These are phyloP conservation scores for Dysidea cf. avara DNA, from an alignment of 37 sponge, comb jelly and placozoan species.

Conservation along the genomic window DNA sequence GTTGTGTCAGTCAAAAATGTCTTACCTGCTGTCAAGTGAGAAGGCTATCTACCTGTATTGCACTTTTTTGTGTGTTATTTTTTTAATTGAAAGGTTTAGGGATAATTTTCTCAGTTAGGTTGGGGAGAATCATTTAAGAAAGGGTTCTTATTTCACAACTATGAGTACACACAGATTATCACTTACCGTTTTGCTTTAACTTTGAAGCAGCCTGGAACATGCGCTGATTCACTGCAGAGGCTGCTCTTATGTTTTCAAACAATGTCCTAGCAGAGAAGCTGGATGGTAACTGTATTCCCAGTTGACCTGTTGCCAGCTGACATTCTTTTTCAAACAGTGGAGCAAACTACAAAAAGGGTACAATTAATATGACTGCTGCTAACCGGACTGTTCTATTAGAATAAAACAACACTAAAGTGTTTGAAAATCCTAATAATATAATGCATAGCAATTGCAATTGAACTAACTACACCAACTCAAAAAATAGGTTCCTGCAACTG, in stretches of 20 bases:
- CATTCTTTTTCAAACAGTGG: constrained; percentile 52
- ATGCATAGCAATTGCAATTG: no score
- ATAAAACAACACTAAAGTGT: neutral
- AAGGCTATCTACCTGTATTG: no score
- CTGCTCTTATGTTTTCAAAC: constrained; percentile 10
- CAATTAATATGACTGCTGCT: neutral
- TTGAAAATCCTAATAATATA: no score
- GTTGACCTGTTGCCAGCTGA: neutral
- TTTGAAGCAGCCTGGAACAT: constrained; percentile 29
- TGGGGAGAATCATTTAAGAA: no score
- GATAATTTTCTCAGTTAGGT: no score
- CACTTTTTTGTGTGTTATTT: no score
- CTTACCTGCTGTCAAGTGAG: no score
- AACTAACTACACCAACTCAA: no score
- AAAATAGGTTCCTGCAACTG: no score
- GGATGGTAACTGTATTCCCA: neutral
- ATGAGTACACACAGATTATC: neutral
- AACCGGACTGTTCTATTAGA: neutral
- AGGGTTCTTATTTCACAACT: neutral
- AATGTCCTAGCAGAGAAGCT: constrained; percentile 44
- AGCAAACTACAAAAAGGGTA: constrained; percentile 27
- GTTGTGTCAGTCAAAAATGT: no score
- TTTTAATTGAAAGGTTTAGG: no score
- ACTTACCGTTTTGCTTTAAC: constrained; percentile 31
- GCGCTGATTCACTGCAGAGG: neutral